Percentiles rank a stretch among this genome's conserved stretches.
Conservation (phyloP, 2,888 invertebrate genomes). For the Tuta absoluta region DNA sequence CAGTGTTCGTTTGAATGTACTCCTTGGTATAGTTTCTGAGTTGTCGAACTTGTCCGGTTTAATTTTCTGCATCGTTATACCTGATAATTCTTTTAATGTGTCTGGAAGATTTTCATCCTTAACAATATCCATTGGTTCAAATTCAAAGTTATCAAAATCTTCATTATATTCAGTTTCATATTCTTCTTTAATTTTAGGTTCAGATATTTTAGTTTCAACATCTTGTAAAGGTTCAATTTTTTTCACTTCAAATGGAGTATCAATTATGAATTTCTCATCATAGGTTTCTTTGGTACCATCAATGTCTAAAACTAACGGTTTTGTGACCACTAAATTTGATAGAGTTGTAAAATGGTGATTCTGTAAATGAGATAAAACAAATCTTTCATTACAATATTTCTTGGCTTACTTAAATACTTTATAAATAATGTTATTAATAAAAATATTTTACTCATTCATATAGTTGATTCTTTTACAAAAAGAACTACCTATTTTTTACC, state of each 20-base stretch:
- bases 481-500: no score
- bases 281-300: background rate
- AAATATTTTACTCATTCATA: no score
- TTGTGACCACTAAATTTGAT: background rate
- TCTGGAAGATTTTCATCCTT: slow-evolving; percentile 8
- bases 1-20: background rate
- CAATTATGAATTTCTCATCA: background rate
- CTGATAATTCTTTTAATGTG: background rate
- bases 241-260: background rate
- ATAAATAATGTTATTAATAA: no score
- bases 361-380: background rate
- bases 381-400: background rate
- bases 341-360: background rate
- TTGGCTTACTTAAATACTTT: no score
- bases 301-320: background rate
- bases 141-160: background rate
- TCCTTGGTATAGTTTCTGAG: no score
- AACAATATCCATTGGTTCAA: background rate
- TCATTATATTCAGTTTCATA: background rate
- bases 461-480: no score
- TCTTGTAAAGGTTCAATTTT: background rate
- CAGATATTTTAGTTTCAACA: no score
- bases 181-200: background rate
- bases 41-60: background rate
- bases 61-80: background rate